Evolutionary conservation across 2,888 invertebrate species (phyloP), one percentile per base, ranked within the genome.

Genomic region (Tuberolachnus salignus): DNA sequence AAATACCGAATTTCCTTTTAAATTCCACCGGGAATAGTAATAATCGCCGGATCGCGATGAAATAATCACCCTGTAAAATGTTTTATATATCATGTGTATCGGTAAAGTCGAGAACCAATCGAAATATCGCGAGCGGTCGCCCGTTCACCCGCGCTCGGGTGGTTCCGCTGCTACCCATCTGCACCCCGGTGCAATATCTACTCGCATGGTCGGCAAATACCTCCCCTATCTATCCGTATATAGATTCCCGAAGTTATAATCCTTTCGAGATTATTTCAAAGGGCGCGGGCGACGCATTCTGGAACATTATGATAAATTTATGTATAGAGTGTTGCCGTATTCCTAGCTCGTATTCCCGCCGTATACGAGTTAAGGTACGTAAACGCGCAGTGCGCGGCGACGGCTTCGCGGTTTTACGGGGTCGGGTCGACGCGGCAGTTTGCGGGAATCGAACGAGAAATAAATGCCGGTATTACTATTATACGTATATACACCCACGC

Each of bases 281-380:
- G 13, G 63, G 63, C 21, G 16, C 1, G 19, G n/a, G 44, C 34
- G 34, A 26, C 19, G 53, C 23, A 42, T 66, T 44, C 23, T 21
- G 66, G 75, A 57, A 75, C 75, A n/a, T 75, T 75, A 57, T 66
- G 75, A 75, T 66, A 75, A 66, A 75, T 75, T 75, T 75, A 75
- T 53, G 53, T 59, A n/a, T 11, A 1, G n/a, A 19, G 13, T 44
- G n/a, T n/a, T n/a, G 13, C n/a, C 3, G n/a, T 10, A 19, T 44
- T 9, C n/a, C 2, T 9, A 34, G 34, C 10, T 34, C 34, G 34
- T 34, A 34, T 34, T 34, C 6, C 6, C 34, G 6, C 34, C 34
- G 34, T 34, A 34, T 6, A 34, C 34, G 3, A 34, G 34, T 6
- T n/a, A n/a, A n/a, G 3, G 34, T 34, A 34, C 34, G 34, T 34